phyloP scores from a whole-genome alignment of 2,888 invertebrate species.

The Meteorus cinctellus region DNA sequence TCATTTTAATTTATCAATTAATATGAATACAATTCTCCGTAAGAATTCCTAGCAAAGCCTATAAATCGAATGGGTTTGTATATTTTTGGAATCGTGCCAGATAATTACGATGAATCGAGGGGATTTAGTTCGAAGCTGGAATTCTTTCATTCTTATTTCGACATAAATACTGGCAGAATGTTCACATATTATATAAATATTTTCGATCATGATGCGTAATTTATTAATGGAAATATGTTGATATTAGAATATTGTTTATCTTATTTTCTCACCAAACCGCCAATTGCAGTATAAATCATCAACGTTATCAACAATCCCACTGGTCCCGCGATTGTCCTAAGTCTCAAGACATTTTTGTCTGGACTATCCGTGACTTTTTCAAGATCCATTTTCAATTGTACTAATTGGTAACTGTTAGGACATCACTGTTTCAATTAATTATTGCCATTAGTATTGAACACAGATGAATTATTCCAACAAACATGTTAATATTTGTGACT shows the following conservation, averaged over 20 bases:
- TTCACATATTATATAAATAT: background rate
- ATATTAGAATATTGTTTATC: background rate
- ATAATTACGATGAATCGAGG: slow-evolving; percentile 20
- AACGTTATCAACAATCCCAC: slow-evolving; percentile 84
- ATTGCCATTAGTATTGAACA: background rate
- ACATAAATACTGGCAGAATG: background rate
- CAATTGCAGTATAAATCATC: slow-evolving; percentile 85
- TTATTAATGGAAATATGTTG: slow-evolving; percentile 1
- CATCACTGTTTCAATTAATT: too few relatives aligned
- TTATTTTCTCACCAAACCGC: slow-evolving; percentile 82
- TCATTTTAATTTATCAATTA: background rate
- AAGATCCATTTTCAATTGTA: background rate
- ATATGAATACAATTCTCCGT: background rate
- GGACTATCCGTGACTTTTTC: background rate
- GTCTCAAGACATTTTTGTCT: slow-evolving; percentile 63
- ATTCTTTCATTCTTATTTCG: slow-evolving; percentile 20
- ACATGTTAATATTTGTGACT: background rate
- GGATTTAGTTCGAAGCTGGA: slow-evolving; percentile 6
- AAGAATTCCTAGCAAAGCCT: background rate
- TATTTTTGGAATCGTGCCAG: slow-evolving; percentile 34
- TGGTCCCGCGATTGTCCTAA: slow-evolving; percentile 82
- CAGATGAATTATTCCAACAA: background rate
- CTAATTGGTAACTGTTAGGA: too few relatives aligned
- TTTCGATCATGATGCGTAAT: background rate
- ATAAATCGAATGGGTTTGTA: slow-evolving; percentile 13